phyloP scores from a whole-genome alignment of 2,888 invertebrate genomes.

The Allolobophora icterica region DNA sequence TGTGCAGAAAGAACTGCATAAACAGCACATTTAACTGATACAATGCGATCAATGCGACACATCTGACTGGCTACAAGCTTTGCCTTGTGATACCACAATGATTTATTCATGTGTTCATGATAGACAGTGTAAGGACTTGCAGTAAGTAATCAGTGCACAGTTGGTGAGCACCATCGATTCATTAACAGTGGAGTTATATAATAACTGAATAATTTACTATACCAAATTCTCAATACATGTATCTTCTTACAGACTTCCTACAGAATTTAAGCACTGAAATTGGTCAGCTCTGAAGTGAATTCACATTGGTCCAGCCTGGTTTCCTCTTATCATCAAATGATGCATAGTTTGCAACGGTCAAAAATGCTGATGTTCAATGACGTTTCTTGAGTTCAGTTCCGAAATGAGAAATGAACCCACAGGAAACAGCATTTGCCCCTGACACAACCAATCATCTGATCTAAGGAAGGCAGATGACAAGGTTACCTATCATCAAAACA shows the following conservation, averaged over 20 bases:
- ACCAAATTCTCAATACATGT: too few relatives aligned
- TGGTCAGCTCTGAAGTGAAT: background rate
- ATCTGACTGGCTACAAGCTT: background rate
- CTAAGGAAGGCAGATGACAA: background rate
- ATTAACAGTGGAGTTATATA: too few relatives aligned
- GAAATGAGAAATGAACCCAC: background rate
- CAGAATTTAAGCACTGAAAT: background rate
- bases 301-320: background rate
- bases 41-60: background rate
- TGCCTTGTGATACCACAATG: too few relatives aligned
- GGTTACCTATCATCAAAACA: background rate
- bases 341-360: background rate
- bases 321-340: background rate
- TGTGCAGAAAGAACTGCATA: background rate
- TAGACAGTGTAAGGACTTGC: too few relatives aligned
- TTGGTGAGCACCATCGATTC: too few relatives aligned
- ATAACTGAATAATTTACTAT: too few relatives aligned
- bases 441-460: background rate
- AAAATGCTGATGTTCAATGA: background rate
- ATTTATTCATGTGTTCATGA: too few relatives aligned
- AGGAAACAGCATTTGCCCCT: background rate
- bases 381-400: background rate
- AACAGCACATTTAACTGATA: background rate
- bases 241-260: background rate
- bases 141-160: too few relatives aligned